Base-by-base conservation (phyloP, 2,888 invertebrate genomes). In the Tinea semifulvella region DNA sequence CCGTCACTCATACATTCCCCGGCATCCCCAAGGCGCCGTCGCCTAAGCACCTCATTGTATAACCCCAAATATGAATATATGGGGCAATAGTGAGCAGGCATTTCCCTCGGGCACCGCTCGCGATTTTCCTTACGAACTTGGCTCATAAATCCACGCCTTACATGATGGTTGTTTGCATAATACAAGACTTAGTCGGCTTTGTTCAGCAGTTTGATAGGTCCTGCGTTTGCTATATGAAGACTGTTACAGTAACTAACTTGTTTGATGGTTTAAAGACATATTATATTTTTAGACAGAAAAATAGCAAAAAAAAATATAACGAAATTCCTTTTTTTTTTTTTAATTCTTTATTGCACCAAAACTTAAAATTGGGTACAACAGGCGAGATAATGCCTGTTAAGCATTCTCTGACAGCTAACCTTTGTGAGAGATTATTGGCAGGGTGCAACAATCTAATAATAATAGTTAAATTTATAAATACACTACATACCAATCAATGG, bases 131-230 rank as follows among this genome's bases (percentile, higher is more conserved):
- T 64, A 66, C 68, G 66, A 79, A 79, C 73, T 79, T 77, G 65
- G 60, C 69, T 71, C 77, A 76, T 79, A 79, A 77, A 79, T 79
- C 76, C 69, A 68, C 68, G 71, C 76, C 74, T 76, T 74, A 74
- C 75, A 73, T 75, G 74, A 79, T 77, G 73, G 76, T 68, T 71
- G 76, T 79, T 79, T 79, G 77, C 77, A 79, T 79, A 79, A 79
- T 77, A 79, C 74, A 77, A 72, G 73, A 76, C 76, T 74, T 69
- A 72, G 71, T 55, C 56, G 55, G 58, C 73, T 73, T 75, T 75
- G 76, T 76, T 72, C 60, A 55, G 52, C 59, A 70, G 71, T 72
- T 75, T 74, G 75, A 73, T 72, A 69, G 68, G 68, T 68, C 63
- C 40, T 36, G 36, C 36, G 36, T 18, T 18, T 18, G 36, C 13